phyloP scores from a whole-genome alignment of 1,140 invertebrate species.

The Neodiprion virginianus region DNA sequence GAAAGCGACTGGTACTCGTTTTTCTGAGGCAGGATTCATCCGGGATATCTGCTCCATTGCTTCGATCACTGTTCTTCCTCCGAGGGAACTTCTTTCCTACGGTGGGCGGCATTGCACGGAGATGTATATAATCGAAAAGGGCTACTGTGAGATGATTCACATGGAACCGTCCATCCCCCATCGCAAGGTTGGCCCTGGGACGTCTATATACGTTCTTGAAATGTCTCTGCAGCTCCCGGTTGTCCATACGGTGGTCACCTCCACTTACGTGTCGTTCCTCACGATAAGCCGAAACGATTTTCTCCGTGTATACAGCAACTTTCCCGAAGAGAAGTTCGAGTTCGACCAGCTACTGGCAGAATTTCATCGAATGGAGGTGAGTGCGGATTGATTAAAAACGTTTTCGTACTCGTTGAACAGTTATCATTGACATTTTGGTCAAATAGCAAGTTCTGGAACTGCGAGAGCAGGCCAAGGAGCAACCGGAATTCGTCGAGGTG shows the following conservation, averaged over 20 bases:
- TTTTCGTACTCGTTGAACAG: not conserved
- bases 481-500: not conserved
- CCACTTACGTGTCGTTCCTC: not conserved
- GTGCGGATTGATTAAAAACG: not conserved
- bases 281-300: not conserved
- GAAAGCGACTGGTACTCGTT: not conserved
- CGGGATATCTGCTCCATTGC: not conserved
- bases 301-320: not conserved
- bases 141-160: conserved; percentile 54
- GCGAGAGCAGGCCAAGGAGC: not conserved
- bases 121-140: conserved; percentile 58
- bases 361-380: conserved; percentile 1
- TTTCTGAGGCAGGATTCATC: not conserved
- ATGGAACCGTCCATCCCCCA: not conserved
- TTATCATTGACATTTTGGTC: not conserved
- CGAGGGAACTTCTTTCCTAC: conserved; percentile 56
- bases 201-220: not conserved
- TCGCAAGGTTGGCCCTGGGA: not conserved
- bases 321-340: not conserved
- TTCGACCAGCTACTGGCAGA: not conserved
- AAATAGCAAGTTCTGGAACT: not conserved
- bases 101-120: conserved; percentile 57
- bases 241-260: not conserved
- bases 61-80: conserved; percentile 33
- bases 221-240: not conserved